Evolutionary conservation across 37 sponge, comb jelly and placozoan species (phyloP), one percentile per base, ranked within the genome.

Genomic region (Aplysina aerophoba): DNA sequence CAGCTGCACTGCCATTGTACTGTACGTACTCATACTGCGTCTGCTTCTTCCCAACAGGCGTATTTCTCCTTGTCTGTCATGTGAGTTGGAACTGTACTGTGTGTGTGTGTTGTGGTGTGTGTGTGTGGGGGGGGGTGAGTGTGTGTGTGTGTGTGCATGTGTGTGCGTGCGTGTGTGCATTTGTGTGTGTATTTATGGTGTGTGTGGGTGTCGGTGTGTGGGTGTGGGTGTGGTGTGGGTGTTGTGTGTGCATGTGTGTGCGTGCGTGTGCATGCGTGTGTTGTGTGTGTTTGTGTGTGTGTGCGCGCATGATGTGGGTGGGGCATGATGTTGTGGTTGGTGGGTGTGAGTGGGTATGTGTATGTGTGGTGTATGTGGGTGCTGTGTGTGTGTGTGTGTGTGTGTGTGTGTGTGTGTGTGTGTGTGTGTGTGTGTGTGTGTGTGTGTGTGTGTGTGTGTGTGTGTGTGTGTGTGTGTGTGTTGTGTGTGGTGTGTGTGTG

Each of bases 401-500:
- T 80, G 57, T 80, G 81, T 80, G 81, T 80, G 81, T 80, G 81
- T 80, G 58, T 80, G 81, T 80, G 81, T 80, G 59, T 80, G 81
- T 54, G 14, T 80, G 81, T 80, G 81, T 80, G 81, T 80, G 59
- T 54, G 58, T 80, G 81, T 80, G 81, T 54, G 81, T 80, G 58
- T 54, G 35, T 80, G 81, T 80, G 81, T 80, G 81, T 80, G 81
- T 80, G 81, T 80, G 81, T 54, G 81, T 80, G 81, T 54, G 81
- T 54, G 58, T 54, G 81, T 54, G 81, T 39, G 50, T 30, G 38
- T 17, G 12, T 80, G 81, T 80, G 81, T 80, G 81, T 80, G 81
- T 80, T 56, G 12, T 15, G 12, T 14, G 44, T 56, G 44, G 81
- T 80, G 81, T 80, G 81, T 80, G 81, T 80, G 81, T 80, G 81